Conservation (phyloP, 1,140 invertebrate species). For the Pemphigus obesinymphae region DNA sequence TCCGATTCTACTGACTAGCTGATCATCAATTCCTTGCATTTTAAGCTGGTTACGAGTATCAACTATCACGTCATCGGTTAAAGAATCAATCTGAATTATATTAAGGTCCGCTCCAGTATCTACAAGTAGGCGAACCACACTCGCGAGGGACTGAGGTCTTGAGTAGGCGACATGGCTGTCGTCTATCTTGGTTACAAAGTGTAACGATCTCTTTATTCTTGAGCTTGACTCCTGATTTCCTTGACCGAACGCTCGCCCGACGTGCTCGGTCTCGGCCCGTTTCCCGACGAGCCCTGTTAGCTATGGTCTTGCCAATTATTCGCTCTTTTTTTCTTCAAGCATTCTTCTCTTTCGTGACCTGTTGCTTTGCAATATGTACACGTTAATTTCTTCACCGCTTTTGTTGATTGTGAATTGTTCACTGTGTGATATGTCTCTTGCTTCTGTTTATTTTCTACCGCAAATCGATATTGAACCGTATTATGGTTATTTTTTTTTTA, state of each 20-base stretch:
- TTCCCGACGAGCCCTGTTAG: not conserved
- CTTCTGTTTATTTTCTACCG: not conserved
- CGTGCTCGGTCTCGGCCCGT: not conserved
- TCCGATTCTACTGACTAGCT: no score
- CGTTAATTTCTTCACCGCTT: not conserved
- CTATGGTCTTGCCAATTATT: not conserved
- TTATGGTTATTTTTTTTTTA: not conserved
- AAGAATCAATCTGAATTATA: not conserved
- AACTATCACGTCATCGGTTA: not conserved
- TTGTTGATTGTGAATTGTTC: not conserved
- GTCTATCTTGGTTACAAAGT: not conserved
- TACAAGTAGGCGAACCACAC: not conserved
- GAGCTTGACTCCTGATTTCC: no score
- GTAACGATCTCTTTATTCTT: no score
- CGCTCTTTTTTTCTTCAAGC: not conserved
- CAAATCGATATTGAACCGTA: not conserved
- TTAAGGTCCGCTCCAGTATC: constrained; percentile 4
- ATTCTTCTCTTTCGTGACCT: not conserved
- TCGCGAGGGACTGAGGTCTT: not conserved
- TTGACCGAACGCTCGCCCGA: no score
- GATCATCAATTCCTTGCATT: no score
- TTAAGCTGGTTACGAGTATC: not conserved
- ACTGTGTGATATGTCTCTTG: not conserved
- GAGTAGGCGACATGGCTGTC: not conserved
- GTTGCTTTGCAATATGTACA: not conserved